Evolutionary conservation across 2,797 vertebrate species (phyloP).

Genomic region (Tapirus indicus): DNA sequence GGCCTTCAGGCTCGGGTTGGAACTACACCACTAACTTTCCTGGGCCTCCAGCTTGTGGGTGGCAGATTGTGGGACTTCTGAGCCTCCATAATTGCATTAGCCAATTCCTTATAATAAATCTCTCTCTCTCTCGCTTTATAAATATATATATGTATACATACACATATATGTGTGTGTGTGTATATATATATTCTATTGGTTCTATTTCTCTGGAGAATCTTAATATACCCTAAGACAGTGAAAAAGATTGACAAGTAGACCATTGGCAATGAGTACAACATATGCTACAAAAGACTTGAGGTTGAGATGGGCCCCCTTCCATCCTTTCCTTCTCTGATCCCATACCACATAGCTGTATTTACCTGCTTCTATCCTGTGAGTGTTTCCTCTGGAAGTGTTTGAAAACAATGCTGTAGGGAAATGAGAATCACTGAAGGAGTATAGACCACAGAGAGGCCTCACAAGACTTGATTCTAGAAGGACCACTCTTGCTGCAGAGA

Average conservation of each 20-base stretch:
- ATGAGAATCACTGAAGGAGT: not conserved
- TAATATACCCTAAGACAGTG: not conserved
- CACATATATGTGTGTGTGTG: too few species aligned
- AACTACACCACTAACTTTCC: not conserved
- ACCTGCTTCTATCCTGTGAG: not conserved
- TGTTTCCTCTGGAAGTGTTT: not conserved
- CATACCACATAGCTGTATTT: not conserved
- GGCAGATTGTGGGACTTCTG: not conserved
- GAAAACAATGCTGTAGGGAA: not conserved
- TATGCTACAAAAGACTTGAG: not conserved
- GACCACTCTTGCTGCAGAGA: not conserved
- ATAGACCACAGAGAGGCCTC: not conserved
- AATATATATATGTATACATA: not conserved
- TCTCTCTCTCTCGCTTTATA: not conserved
- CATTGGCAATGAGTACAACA: not conserved
- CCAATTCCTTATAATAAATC: not conserved
- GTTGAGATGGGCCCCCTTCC: not conserved
- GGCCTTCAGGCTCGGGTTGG: not conserved
- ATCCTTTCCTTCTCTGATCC: not conserved
- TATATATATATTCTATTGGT: not conserved
- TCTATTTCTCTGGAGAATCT: not conserved
- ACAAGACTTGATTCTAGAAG: not conserved
- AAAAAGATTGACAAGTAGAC: not conserved
- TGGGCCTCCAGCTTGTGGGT: not conserved
- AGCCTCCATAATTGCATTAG: not conserved